Evolutionary conservation across 1,140 invertebrate species (phyloP).

Genomic region (Heterodera carotae): DNA sequence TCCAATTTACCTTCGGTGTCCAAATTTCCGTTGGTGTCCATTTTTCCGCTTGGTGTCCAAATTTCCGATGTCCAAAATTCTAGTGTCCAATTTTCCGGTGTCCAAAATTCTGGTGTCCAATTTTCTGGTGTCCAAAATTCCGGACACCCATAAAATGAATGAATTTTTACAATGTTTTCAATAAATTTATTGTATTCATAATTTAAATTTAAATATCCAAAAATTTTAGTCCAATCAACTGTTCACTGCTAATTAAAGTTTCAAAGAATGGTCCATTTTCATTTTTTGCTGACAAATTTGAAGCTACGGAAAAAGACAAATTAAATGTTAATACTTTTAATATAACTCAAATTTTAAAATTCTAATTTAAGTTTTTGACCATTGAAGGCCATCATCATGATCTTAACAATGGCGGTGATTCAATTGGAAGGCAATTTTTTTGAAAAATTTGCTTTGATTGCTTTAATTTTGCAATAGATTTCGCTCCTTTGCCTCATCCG

Average conservation of each 20-base stretch:
- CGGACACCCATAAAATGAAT: too few species aligned
- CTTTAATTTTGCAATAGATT: background rate
- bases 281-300: background rate
- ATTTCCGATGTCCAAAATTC: too few species aligned
- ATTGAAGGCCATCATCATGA: background rate
- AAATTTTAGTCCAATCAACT: conserved; percentile 1
- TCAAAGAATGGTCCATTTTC: background rate
- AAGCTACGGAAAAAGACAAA: background rate
- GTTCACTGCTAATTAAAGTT: background rate
- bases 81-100: too few species aligned
- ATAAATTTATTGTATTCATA: background rate
- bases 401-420: background rate
- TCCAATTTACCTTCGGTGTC: too few species aligned
- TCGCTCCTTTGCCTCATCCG: background rate
- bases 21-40: too few species aligned
- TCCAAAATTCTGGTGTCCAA: too few species aligned
- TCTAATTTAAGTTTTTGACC: background rate
- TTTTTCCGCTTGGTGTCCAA: too few species aligned
- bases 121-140: too few species aligned
- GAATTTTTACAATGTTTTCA: too few species aligned
- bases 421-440: background rate
- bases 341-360: background rate
- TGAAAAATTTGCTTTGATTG: background rate
- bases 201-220: background rate
- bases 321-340: background rate